Base-by-base conservation (phyloP, 2,888 invertebrate species). In the Hymenopus coronatus region DNA sequence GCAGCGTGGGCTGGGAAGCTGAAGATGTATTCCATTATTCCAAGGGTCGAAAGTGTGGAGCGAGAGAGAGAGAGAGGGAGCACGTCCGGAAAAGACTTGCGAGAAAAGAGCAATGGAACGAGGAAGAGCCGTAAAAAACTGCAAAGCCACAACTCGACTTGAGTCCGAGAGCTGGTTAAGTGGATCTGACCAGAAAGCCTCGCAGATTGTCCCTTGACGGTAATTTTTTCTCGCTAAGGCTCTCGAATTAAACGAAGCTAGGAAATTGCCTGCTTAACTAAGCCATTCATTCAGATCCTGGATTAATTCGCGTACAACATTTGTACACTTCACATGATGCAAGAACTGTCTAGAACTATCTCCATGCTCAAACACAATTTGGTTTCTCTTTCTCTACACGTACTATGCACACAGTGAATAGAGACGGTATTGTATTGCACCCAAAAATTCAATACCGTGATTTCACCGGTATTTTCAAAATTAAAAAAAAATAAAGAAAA, bases 1-100 rank as follows among this genome's bases (percentile, higher is more conserved):
- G 82, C 54, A 25, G 54, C 54, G 54, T 70, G 54, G 54, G 54
- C 54, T 25, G 54, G 54, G 54, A 70, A 70, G 87, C 87, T 87
- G 87, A 87, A 87, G 87, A 87, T 87, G 87, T 87, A 87, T 87
- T 87, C 87, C 82, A 87, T 82, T 82, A 87, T 82, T 87, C 87
- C 82, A 27, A 70, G 87, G 28, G 87, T n/a, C 30, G 86, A 81
- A 46, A 30, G 81, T 15, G 81, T 81, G 28, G 86, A 28, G 84
- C 28, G 54, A 28, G 46, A 85, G n/a, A n/a, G n/a, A 40, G 40
- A 40, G 40, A 40, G 40, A 40, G 81, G 54, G 54, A 20, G 25
- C 54, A 70, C 54, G 54, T 15, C 81, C 81, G 28, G 86, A 81
- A 70, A 86, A 86, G 28, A 70, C 82, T 40, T 84, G 33, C n/a